Conservation (phyloP, 2,113 vertebrate species). For the Polyodon spathula region DNA sequence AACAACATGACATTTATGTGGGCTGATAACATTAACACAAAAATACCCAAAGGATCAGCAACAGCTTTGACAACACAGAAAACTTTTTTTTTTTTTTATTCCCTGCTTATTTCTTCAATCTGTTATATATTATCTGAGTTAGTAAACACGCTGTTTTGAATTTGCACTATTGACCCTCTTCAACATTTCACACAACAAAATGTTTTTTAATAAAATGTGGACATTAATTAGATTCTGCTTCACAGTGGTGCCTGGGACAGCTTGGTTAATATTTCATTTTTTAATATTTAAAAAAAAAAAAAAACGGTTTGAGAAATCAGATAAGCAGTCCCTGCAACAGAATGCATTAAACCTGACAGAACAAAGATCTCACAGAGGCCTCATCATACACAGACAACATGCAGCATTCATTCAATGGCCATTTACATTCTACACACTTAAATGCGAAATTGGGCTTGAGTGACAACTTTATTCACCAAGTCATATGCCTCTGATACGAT, state of each 20-base stretch:
- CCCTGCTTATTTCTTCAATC: not conserved
- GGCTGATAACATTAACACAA: conserved; percentile 18
- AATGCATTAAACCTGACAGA: conserved; percentile 51
- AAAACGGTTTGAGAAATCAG: conserved; percentile 50
- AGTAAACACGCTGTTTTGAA: conserved; percentile 16
- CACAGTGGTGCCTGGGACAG: conserved; percentile 38
- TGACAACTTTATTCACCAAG: conserved; percentile 59
- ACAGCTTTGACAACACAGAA: conserved; percentile 15
- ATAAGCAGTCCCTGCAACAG: conserved; percentile 49
- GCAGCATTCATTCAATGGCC: conserved; percentile 50
- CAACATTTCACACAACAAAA: conserved; percentile 35
- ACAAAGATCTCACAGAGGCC: conserved; percentile 45
- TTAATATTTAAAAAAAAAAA: conserved; percentile 55
- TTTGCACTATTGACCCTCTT: conserved; percentile 25
- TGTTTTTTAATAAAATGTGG: too few relatives aligned
- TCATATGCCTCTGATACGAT: conserved; percentile 38
- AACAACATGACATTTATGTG: conserved; percentile 3
- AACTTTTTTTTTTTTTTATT: conserved; percentile 19
- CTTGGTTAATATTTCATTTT: conserved; percentile 57
- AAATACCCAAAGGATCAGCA: conserved; percentile 1
- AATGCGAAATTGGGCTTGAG: conserved; percentile 48
- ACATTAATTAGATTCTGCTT: conserved; percentile 56
- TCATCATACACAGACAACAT: conserved; percentile 49
- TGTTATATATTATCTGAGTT: conserved; percentile 22
- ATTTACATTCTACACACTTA: conserved; percentile 29